Evolutionary conservation across 2,797 vertebrate genomes (phyloP), one percentile per base, ranked within the genome.

Genomic region (Morelia viridis): DNA sequence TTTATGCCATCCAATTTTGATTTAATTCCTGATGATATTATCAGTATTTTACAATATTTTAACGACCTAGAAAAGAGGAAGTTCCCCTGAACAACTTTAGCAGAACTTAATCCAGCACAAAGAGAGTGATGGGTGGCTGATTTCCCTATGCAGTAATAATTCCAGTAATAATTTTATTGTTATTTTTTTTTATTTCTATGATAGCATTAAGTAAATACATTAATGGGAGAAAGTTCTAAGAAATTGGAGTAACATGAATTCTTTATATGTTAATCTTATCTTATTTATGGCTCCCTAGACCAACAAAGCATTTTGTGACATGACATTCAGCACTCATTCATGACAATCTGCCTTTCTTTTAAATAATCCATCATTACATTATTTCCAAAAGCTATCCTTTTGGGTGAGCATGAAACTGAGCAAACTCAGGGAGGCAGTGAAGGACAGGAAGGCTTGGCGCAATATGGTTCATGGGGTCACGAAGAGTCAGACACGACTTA

Each of bases 31-130:
- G 93, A 86, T 61, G 68, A 95, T 89, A 89, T 71, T 80, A 68
- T 65, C 85, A 93, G 92, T 91, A 93, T 90, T 89, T 91, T 91
- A 91, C 91, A 50, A 17, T 71, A 61, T 93, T 93, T 93, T 86
- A 91, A 91, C 86, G 83, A 71, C 12, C 0, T 60, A 28, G 7
- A 26, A 71, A 76, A 76, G 12, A 31, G 26, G 31, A 64, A 89
- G 57, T 31, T 65, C 2, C 11, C 68, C 46, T 62, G 56, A 88
- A 68, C 84, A 90, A 91, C 15, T 46, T 62, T 91, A 68, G 91
- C 61, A 83, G 88, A 91, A 93, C 86, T 86, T 56, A 62, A 76
- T 89, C 31, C 65, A 93, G 41, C 22, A 85, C 91, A 92, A 62
- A 84, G 88, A 68, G 83, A 26, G 6, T 76, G 68, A 10, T 76